These are phyloP conservation scores for Elysia crispata DNA, from an alignment of 2,888 invertebrate genomes.

Conservation along the genomic window DNA sequence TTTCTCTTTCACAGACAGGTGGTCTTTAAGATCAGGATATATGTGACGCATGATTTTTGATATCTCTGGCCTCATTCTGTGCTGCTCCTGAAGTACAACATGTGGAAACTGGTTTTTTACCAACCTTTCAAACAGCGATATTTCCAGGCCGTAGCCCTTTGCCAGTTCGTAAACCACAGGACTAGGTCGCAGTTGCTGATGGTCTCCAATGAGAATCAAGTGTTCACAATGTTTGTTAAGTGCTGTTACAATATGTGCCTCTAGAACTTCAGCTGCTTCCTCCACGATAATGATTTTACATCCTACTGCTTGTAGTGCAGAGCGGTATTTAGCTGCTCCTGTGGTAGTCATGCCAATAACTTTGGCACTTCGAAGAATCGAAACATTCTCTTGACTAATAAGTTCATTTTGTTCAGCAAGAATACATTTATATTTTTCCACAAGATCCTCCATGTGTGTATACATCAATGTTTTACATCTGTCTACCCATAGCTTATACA, in stretches of 20 bases:
- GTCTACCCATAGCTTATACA: conserved; percentile 77
- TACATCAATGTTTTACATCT: conserved; percentile 53
- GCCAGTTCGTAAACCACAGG: conserved; percentile 84
- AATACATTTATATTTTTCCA: conserved; percentile 53
- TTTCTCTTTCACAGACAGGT: conserved; percentile 53
- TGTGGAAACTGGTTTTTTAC: conserved; percentile 83
- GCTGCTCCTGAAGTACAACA: conserved; percentile 82
- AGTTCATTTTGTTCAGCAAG: conserved; percentile 56
- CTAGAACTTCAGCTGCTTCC: conserved; percentile 90
- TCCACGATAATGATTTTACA: conserved; percentile 82
- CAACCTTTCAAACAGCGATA: conserved; percentile 90
- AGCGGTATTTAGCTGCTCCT: conserved; percentile 70
- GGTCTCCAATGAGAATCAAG: conserved; percentile 89
- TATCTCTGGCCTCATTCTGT: conserved; percentile 71
- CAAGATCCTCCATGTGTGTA: conserved; percentile 49
- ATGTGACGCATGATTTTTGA: conserved; percentile 60
- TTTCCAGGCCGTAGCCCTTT: conserved; percentile 83
- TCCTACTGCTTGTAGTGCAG: conserved; percentile 65
- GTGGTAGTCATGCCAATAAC: conserved; percentile 76
- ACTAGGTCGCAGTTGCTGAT: conserved; percentile 87
- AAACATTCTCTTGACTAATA: conserved; percentile 58
- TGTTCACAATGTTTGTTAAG: conserved; percentile 87
- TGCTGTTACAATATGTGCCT: conserved; percentile 88
- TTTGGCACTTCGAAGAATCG: conserved; percentile 58
- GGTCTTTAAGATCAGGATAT: conserved; percentile 62